Conservation (phyloP, 2,797 vertebrate genomes). For the Thalassophryne amazonica region DNA sequence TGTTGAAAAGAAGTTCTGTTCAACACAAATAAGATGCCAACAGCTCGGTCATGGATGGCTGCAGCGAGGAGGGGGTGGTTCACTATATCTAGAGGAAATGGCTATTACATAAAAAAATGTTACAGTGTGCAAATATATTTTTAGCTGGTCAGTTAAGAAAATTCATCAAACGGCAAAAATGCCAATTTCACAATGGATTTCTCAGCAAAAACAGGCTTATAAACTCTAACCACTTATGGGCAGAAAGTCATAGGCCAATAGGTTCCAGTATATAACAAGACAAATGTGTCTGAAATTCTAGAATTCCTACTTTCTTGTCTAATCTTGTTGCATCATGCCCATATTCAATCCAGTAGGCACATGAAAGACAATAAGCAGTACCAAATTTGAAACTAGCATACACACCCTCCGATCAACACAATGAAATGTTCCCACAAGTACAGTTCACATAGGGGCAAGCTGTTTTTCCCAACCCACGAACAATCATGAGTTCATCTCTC, state of each 20-base stretch:
- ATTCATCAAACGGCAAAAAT: too few relatives aligned
- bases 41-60: too few relatives aligned
- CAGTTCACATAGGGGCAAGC: constrained; percentile 6
- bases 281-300: background rate
- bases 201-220: too few relatives aligned
- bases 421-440: constrained; percentile 17
- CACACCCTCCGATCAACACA: constrained; percentile 19
- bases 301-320: background rate
- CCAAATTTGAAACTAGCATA: constrained; percentile 10
- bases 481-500: background rate
- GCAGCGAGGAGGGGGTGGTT: too few relatives aligned
- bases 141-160: too few relatives aligned
- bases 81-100: too few relatives aligned
- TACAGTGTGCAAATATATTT: too few relatives aligned
- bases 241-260: background rate
- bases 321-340: background rate
- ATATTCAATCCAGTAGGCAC: constrained; percentile 1
- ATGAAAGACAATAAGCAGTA: constrained; percentile 23
- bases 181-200: too few relatives aligned
- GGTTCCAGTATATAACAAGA: background rate
- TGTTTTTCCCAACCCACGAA: background rate
- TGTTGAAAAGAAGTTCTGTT: too few relatives aligned
- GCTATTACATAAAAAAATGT: too few relatives aligned
- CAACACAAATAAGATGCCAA: too few relatives aligned
- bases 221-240: background rate